Conservation (phyloP, 2,797 vertebrate genomes). For the Podarcis siculus region DNA sequence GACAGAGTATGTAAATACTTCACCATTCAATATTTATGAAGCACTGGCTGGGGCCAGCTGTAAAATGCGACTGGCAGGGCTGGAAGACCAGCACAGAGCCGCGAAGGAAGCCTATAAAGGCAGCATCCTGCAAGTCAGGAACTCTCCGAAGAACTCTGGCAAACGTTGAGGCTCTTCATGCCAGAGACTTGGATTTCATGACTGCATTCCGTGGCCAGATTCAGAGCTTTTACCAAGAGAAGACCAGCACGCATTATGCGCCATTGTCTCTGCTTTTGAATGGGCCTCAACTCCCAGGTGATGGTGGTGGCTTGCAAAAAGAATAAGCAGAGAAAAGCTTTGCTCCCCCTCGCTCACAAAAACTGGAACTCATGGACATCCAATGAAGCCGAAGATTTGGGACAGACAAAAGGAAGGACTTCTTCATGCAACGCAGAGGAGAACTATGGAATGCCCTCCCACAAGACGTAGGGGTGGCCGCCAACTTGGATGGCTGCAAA, state of each 20-base stretch:
- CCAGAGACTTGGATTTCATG: not conserved
- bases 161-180: not conserved
- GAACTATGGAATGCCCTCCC: no score
- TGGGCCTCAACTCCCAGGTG: not conserved
- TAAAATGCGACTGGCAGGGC: rapidly evolving
- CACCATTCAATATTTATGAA: not conserved
- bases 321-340: no score
- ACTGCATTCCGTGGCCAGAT: no score
- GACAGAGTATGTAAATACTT: not conserved
- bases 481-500: no score
- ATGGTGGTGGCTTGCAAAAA: no score
- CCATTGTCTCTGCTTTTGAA: not conserved
- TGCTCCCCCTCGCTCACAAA: no score
- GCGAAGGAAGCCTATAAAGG: not conserved
- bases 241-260: not conserved
- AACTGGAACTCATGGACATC: no score
- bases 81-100: not conserved
- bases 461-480: no score
- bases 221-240: not conserved
- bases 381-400: no score
- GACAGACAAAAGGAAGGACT: no score
- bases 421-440: no score
- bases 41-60: not conserved
- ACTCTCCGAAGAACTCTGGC: not conserved
- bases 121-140: not conserved